Evolutionary conservation across 2,113 vertebrate species (phyloP), one percentile per base, ranked within the genome.

Genomic region (Corythornis vintsioides): DNA sequence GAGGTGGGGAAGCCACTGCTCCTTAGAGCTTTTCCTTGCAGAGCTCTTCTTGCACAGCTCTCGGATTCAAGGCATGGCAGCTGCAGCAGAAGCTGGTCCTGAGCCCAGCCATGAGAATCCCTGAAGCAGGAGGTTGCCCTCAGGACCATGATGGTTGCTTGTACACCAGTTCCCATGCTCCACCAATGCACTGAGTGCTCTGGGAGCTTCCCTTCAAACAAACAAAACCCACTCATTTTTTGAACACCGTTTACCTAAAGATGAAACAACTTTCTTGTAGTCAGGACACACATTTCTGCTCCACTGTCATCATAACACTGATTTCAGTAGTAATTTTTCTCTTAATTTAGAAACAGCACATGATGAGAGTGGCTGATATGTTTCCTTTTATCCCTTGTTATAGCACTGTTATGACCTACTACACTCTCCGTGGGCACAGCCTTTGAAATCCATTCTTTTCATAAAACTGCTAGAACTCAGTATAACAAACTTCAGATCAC

Each of bases 381-480:
- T 42, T 83, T 78, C 28, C 18, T 67, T 70, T 86, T 72, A 52
- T 84, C 40, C 29, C 43, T 71, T 56, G 15, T 71, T 56, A 11
- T 12, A 80, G 16, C 64, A 5, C 45, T 22, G 29, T 57, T 89
- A 69, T 0, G 1, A 66, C n/a, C 7, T 25, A 22, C 31, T 59
- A 15, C 0, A 2, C 9, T 35, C 13, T 6, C 57, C 14, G 14
- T 84, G 45, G 40, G 31, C 1, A 1, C 2, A 79, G 53, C n/a
- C 57, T 89, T 61, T 57, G 48, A 86, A 89, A 72, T 6, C 18
- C 28, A 38, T 21, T 59, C 56, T 13, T 82, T 82, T 81, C 24
- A 75, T 43, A 64, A 86, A 78, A 71, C 15, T 90, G 31, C 17
- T 81, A 52, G 61, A 81, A 76, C n/a, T 79, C 28, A 55, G 28